Evolutionary conservation across 1,140 invertebrate genomes (phyloP).

Genomic region (Philaenus spumarius): DNA sequence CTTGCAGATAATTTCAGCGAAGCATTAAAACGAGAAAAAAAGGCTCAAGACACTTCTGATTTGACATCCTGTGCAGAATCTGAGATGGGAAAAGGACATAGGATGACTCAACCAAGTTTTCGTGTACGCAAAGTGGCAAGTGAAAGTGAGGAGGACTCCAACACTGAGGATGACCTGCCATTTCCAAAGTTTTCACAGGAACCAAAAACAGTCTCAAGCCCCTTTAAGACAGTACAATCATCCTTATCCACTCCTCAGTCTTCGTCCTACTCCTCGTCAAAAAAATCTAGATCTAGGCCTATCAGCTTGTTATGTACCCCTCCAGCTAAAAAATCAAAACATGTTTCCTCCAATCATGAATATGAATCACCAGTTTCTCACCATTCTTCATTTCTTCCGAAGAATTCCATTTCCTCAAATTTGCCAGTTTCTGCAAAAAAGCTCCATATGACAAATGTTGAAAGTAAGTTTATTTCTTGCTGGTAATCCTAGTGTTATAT

Average conservation of each 20-base stretch:
- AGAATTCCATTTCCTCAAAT: too few relatives aligned
- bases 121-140: background rate
- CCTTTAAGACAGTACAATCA: background rate
- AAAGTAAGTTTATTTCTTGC: too few relatives aligned
- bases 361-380: too few relatives aligned
- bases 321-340: too few relatives aligned
- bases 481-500: too few relatives aligned
- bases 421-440: too few relatives aligned
- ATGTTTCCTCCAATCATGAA: too few relatives aligned
- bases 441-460: too few relatives aligned
- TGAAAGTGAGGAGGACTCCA: background rate
- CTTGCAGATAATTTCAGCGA: background rate
- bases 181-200: background rate
- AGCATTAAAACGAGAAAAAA: background rate
- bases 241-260: background rate
- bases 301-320: too few relatives aligned
- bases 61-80: background rate
- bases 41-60: background rate
- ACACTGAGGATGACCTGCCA: background rate
- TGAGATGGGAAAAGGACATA: background rate
- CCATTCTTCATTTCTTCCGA: too few relatives aligned
- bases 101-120: background rate
- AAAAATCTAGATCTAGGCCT: too few relatives aligned
- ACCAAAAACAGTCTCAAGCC: too few relatives aligned
- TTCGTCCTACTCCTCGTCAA: background rate